A percentile compares a stretch with the other conserved stretches of the same genome.
These are phyloP conservation scores for Encarsia formosa DNA, from an alignment of 2,888 invertebrate species.

Conservation along the genomic window DNA sequence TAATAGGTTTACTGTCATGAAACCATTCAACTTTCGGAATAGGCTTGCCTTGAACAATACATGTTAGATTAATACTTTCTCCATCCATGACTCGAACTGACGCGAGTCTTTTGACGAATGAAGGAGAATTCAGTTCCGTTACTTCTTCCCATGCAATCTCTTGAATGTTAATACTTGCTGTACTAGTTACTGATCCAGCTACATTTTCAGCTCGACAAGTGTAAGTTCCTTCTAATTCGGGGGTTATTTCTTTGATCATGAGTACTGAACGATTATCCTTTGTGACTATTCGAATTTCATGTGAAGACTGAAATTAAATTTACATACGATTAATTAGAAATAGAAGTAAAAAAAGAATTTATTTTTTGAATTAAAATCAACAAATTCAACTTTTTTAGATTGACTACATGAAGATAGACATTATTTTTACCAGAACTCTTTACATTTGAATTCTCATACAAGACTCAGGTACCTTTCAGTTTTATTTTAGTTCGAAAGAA, in stretches of 20 bases:
- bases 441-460: too few relatives aligned
- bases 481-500: too few relatives aligned
- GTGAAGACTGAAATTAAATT: conserved; percentile 54
- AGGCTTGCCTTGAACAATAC: conserved; percentile 72
- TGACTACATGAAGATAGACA: too few relatives aligned
- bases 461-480: too few relatives aligned
- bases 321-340: too few relatives aligned
- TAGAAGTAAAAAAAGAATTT: too few relatives aligned
- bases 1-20: conserved; percentile 66
- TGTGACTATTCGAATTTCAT: conserved; percentile 69
- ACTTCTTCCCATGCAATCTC: conserved; percentile 60
- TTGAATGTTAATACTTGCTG: conserved; percentile 66
- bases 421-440: too few relatives aligned
- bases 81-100: conserved; percentile 85
- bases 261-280: conserved; percentile 76
- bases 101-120: conserved; percentile 69
- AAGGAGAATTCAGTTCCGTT: conserved; percentile 66
- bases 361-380: too few relatives aligned
- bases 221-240: conserved; percentile 70
- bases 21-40: conserved; percentile 79
- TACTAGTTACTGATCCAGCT: conserved; percentile 82
- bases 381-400: too few relatives aligned
- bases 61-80: conserved; percentile 72
- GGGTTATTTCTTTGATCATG: conserved; percentile 67
- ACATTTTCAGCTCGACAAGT: conserved; percentile 88